These are phyloP conservation scores for Gymnodraco acuticeps DNA, from an alignment of 2,797 vertebrate species.

Conservation along the genomic window DNA sequence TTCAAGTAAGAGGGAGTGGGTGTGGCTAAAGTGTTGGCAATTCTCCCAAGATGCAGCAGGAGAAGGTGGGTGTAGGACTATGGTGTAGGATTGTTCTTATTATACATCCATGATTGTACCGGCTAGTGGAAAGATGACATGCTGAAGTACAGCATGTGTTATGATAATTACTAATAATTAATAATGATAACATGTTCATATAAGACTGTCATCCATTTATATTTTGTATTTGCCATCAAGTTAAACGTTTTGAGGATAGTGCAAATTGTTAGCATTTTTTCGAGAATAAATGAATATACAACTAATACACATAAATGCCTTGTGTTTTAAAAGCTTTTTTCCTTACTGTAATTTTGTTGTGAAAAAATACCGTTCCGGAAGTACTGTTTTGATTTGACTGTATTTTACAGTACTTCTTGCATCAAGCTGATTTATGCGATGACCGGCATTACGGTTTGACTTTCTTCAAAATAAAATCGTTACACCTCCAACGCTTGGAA, in stretches of 20 bases:
- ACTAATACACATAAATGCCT: no score
- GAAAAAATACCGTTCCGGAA: not conserved
- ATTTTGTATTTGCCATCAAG: no score
- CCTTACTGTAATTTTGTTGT: no score
- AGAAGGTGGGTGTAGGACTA: not conserved
- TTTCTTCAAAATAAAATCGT: slow-evolving; percentile 4
- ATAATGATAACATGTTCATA: not conserved
- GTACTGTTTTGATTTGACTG: no score
- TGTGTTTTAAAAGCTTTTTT: not conserved
- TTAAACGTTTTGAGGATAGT: no score
- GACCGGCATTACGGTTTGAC: fast-evolving
- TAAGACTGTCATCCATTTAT: no score
- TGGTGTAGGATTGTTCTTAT: not conserved
- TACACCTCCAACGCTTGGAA: fast-evolving
- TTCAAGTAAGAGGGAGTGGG: slow-evolving; percentile 37
- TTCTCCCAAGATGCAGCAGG: not conserved
- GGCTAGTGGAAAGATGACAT: no score
- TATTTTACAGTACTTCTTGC: not conserved
- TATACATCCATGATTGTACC: no score
- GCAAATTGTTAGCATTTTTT: no score
- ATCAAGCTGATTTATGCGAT: not conserved
- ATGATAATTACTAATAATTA: not conserved
- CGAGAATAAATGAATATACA: no score
- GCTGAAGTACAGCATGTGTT: not conserved
- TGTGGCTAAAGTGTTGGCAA: slow-evolving; percentile 15